Conservation (phyloP, 2,797 vertebrate genomes). For the Sebastes ruberrimus region DNA sequence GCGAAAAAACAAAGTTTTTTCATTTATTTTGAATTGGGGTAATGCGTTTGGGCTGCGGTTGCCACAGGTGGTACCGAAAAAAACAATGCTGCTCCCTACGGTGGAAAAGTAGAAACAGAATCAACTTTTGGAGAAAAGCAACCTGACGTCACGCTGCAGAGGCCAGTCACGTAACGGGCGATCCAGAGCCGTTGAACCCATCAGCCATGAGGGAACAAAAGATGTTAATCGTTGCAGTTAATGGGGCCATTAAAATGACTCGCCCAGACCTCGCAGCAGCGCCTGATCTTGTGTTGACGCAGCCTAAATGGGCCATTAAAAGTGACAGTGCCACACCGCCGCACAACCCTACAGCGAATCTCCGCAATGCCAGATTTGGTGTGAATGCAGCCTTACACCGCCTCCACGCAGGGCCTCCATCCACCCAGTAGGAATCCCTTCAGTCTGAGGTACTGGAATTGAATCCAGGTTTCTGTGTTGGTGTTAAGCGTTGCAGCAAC, state of each 20-base stretch:
- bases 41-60: too few species aligned
- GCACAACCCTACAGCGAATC: not conserved
- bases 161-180: not conserved
- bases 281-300: not conserved
- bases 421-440: not conserved
- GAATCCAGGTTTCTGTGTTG: not conserved
- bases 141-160: not conserved
- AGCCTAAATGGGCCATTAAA: not conserved
- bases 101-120: not conserved
- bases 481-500: not conserved
- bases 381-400: not conserved
- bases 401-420: not conserved
- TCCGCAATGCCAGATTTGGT: not conserved
- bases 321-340: not conserved
- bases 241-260: too few species aligned
- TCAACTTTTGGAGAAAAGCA: not conserved
- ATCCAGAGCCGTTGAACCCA: not conserved
- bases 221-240: too few species aligned
- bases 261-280: too few species aligned
- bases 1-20: fast-evolving
- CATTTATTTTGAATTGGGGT: too few species aligned
- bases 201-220: not conserved
- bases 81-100: fast-evolving
- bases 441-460: not conserved
- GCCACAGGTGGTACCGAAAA: too few species aligned